A percentile compares a stretch with the other conserved stretches of the same genome.
These are phyloP conservation scores for Platorchestia sp. DNA, from an alignment of 1,140 invertebrate genomes.

Conservation along the genomic window DNA sequence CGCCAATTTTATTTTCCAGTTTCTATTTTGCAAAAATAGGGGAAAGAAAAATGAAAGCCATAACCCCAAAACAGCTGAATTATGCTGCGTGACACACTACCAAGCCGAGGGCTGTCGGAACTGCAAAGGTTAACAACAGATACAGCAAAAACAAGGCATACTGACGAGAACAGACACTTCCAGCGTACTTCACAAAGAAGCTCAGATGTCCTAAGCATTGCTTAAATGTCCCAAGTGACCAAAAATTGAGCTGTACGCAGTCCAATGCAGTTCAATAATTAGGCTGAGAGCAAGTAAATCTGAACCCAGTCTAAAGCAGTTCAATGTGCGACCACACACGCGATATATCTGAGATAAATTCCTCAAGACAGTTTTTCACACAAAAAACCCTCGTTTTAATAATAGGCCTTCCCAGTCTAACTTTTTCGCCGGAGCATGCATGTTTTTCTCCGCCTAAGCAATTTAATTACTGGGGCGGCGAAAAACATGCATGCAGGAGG, in stretches of 20 bases:
- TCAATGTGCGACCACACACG: not conserved
- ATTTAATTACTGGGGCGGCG: too few relatives aligned
- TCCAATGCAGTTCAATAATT: not conserved
- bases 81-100: not conserved
- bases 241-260: not conserved
- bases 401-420: too few relatives aligned
- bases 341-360: not conserved
- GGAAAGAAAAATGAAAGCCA: not conserved
- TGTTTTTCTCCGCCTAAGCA: not conserved
- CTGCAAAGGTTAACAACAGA: not conserved
- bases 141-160: not conserved
- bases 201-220: not conserved
- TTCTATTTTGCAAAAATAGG: too few relatives aligned
- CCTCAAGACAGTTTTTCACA: not conserved
- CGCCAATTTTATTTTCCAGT: too few relatives aligned
- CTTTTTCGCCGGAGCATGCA: too few relatives aligned
- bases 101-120: not conserved
- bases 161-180: not conserved
- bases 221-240: not conserved
- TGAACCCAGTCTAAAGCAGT: not conserved
- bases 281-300: not conserved
- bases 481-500: too few relatives aligned
- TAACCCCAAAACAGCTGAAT: not conserved
- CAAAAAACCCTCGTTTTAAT: not conserved
- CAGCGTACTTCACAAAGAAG: not conserved